Conservation (phyloP, 2,888 invertebrate species). For the Schizotus pectinicornis region DNA sequence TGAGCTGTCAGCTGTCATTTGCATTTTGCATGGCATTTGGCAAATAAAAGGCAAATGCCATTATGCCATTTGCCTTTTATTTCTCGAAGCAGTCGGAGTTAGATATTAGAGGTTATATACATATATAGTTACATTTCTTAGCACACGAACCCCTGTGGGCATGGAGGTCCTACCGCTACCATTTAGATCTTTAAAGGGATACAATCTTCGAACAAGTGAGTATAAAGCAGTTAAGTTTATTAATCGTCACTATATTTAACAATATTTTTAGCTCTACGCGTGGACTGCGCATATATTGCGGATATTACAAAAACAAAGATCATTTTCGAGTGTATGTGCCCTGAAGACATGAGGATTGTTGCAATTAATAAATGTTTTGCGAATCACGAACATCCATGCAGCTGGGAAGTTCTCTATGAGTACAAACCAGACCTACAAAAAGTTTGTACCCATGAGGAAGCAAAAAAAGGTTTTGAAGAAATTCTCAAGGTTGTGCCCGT, state of each 20-base stretch:
- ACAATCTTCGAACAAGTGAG: constrained; percentile 18
- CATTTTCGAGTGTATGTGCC: constrained; percentile 18
- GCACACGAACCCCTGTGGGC: constrained; percentile 19
- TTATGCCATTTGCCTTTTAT: too few relatives aligned
- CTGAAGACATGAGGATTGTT: constrained; percentile 17
- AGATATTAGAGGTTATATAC: constrained; percentile 16
- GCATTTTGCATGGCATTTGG: constrained; percentile 7
- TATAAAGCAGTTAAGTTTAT: constrained; percentile 19
- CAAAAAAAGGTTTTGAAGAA: constrained; percentile 15
- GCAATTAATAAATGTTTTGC: constrained; percentile 16
- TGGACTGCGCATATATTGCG: constrained; percentile 13
- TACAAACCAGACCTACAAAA: constrained; percentile 16
- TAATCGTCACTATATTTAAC: constrained; percentile 20
- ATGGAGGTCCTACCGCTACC: constrained; percentile 16
- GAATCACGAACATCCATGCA: constrained; percentile 17
- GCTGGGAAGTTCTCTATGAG: constrained; percentile 17
- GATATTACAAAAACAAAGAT: constrained; percentile 19
- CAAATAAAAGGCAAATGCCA: too few relatives aligned
- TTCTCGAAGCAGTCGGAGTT: constrained; percentile 19
- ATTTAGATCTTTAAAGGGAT: constrained; percentile 16
- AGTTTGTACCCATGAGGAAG: constrained; percentile 18
- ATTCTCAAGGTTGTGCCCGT: constrained; percentile 15
- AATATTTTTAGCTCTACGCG: constrained; percentile 18
- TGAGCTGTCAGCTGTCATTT: constrained; percentile 9
- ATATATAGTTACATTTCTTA: constrained; percentile 18